Base-by-base conservation (phyloP, 2,113 vertebrate species). In the Geothlypis trichas region DNA sequence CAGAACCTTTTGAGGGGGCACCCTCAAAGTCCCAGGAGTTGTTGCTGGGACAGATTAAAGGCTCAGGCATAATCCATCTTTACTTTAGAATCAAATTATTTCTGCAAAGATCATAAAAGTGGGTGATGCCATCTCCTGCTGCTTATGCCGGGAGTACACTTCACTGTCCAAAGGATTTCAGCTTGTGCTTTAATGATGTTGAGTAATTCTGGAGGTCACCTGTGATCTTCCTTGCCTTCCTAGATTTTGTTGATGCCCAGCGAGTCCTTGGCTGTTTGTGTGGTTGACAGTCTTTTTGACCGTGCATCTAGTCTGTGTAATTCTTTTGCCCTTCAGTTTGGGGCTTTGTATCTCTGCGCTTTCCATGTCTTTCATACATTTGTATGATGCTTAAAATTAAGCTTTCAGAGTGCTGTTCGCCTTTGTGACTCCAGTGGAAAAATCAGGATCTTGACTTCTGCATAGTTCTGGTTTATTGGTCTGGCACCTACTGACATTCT, bases 381-480 rank as follows among this genome's bases (percentile, higher is more conserved):
- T 37, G 8, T 21, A 9, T 13, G 28, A 58, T 66, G 61, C 37
- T 51, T 79, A 37, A 72, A 75, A 68, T 68, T 14, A 59, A 72
- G 39, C 41, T 81, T 80, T 57, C 18, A 49, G 77, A 69, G 1
- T 79, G 52, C 37, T 33, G 15, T 72, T 87, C 0, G 9, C 52
- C 30, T 33, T 78, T 85, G 52, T 75, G 69, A 63, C 66, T 72
- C 52, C 71, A 75, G 22, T 33, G 52, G 81, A 63, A 91, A 74
- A 44, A 61, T 0, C 5, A 30, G 37, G 41, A 61, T 81, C 41
- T 76, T 5, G 15, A 27, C 49, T 92, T 76, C 17, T 78, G 17
- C 87, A 49, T 84, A 62, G 87, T 75, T 94, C 42, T 19, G 41
- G 74, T 41, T 35, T 94, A 80, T 91, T 87, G 78, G 87, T 93